Evolutionary conservation across 2,113 vertebrate species (phyloP), one percentile per base, ranked within the genome.

Genomic region (Xiphophorus hellerii): DNA sequence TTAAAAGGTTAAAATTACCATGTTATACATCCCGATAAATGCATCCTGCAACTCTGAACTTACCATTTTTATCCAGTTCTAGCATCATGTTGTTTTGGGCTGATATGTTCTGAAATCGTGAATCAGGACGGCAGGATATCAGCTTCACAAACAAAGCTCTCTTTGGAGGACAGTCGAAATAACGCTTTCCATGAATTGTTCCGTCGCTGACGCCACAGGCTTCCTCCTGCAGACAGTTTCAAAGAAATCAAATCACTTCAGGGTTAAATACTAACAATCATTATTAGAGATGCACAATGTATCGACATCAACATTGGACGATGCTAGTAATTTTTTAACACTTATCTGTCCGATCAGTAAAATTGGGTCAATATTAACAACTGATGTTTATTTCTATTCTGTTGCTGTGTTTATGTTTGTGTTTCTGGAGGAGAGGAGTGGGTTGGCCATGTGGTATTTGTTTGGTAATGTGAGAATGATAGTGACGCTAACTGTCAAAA

Each of bases 121-220:
- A 42, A 62, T 96, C 96, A 0, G 95, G 95, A 4, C 87, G 94
- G 82, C 96, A 97, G 37, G 90, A 93, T 0, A 71, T 81, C 12
- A 95, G 82, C 89, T 89, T 95, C 25, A 97, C 90, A 0, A 97
- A 97, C 63, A 97, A 86, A 22, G 94, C 96, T 0, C 92, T 92
- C 69, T 83, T 94, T 0, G 89, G 39, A 0, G 92, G 85, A 0
- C 96, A 97, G 0, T 0, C 4, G 85, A 97, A 97, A 64, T 90
- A 90, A 4, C 87, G 92, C 3, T 61, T 4, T 0, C 71, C 83
- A 75, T 89, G 84, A 78, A 95, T 95, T 0, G 90, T 93, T 0
- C 96, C 96, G 0, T 94, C 93, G 0, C 85, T 94, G 68, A 94
- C 85, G 0, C 96, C 96, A 1, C 14, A 62, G 2, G 94, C 88